A percentile compares a stretch with the other conserved stretches of the same genome.
These are phyloP conservation scores for Stenolophus ochropezus DNA, from an alignment of 2,888 invertebrate genomes.

Conservation along the genomic window DNA sequence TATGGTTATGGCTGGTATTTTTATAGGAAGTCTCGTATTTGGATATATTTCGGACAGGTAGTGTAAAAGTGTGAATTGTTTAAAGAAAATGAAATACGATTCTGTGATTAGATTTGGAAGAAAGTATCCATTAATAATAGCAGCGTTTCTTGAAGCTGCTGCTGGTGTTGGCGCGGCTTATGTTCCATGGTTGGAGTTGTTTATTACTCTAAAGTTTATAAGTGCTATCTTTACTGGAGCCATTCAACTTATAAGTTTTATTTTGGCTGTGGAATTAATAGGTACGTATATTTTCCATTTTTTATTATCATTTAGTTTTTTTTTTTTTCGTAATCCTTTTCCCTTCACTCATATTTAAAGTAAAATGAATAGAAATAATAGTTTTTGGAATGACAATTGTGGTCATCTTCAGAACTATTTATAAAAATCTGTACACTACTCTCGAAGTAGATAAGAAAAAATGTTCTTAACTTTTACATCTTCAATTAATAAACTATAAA, in stretches of 20 bases:
- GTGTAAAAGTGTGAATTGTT: not conserved
- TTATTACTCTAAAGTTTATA: slow-evolving; percentile 77
- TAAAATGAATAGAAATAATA: no score
- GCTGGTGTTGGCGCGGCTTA: slow-evolving; percentile 76
- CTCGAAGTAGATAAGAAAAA: no score
- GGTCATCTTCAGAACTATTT: no score
- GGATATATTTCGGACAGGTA: slow-evolving; percentile 73
- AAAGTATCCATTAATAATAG: slow-evolving; percentile 77
- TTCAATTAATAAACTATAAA: no score
- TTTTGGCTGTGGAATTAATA: slow-evolving; percentile 79
- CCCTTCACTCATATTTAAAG: no score
- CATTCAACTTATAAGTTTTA: slow-evolving; percentile 80
- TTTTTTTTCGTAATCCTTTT: no score
- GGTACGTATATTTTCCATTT: no score
- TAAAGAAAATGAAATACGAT: not conserved
- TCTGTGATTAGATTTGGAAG: slow-evolving; percentile 74
- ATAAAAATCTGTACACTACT: no score
- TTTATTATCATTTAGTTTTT: no score
- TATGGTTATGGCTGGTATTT: slow-evolving; percentile 76
- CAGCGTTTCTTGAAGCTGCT: slow-evolving; percentile 76
- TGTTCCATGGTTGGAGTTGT: slow-evolving; percentile 77
- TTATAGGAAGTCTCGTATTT: slow-evolving; percentile 79
- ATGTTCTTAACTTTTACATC: no score
- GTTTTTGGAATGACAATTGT: no score
- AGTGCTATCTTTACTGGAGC: slow-evolving; percentile 80